Evolutionary conservation across 2,797 vertebrate genomes (phyloP).

Genomic region (Siniperca scherzeri): DNA sequence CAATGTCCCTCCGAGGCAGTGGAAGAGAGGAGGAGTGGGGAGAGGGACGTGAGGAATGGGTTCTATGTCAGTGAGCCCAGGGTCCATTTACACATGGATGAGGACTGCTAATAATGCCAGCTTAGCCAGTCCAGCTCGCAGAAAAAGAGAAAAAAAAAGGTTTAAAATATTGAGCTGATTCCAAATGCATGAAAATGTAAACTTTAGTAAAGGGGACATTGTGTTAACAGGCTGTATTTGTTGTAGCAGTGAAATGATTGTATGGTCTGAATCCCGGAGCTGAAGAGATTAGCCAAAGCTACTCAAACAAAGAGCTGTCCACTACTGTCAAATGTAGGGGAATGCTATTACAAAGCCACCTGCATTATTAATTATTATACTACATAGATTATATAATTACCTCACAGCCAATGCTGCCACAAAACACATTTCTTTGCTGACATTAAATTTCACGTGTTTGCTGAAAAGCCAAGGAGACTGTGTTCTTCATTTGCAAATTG

Average conservation of each 20-base stretch:
- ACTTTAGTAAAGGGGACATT: slow-evolving; percentile 36
- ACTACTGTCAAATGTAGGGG: slow-evolving; percentile 32
- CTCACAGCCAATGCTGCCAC: slow-evolving; percentile 23
- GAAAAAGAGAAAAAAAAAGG: slow-evolving; percentile 40
- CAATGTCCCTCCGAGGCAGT: slow-evolving; percentile 82
- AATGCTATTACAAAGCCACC: slow-evolving; percentile 38
- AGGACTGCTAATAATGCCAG: slow-evolving; percentile 70
- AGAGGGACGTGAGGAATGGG: slow-evolving; percentile 54
- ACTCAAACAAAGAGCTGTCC: slow-evolving; percentile 52
- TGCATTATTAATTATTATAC: slow-evolving; percentile 50
- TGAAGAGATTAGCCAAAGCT: slow-evolving; percentile 45
- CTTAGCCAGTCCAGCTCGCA: slow-evolving; percentile 47
- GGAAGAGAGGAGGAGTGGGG: slow-evolving; percentile 48
- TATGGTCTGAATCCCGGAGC: slow-evolving; percentile 25
- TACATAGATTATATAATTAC: slow-evolving; percentile 28
- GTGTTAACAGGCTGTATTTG: slow-evolving; percentile 39
- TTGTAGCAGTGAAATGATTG: slow-evolving; percentile 23
- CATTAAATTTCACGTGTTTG: slow-evolving; percentile 39
- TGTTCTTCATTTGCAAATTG: slow-evolving; percentile 41
- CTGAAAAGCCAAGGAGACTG: slow-evolving; percentile 29
- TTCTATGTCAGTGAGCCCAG: slow-evolving; percentile 71
- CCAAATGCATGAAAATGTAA: slow-evolving; percentile 66
- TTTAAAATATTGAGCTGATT: slow-evolving; percentile 65
- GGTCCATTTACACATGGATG: slow-evolving; percentile 76
- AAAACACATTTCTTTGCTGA: slow-evolving; percentile 25